Evolutionary conservation across 35 echinoderm and acorn worm species (phyloP).

Genomic region (Strongylocentrotus purpuratus): DNA sequence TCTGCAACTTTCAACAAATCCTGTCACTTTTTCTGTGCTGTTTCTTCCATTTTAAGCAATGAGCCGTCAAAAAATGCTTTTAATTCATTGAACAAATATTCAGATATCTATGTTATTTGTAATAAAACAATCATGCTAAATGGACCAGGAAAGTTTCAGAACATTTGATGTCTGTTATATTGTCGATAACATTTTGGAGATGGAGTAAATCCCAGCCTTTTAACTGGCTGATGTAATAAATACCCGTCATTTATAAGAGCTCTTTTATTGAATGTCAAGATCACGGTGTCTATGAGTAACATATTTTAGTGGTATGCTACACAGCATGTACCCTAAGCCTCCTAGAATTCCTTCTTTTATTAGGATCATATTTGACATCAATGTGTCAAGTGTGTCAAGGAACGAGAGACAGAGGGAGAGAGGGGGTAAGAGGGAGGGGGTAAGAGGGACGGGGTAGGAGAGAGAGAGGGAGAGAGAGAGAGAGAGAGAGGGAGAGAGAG

Average conservation of each 20-base stretch:
- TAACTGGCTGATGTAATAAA: background rate
- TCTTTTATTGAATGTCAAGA: background rate
- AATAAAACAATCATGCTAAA: too few species aligned
- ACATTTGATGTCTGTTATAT: too few species aligned
- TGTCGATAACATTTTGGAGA: too few species aligned
- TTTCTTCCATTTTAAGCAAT: too few species aligned
- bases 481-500: too few species aligned
- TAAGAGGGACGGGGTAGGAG: background rate
- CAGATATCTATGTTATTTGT: too few species aligned
- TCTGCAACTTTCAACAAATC: too few species aligned
- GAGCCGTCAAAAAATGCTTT: too few species aligned
- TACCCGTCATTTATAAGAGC: background rate
- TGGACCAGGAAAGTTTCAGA: too few species aligned
- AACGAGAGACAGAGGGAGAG: background rate
- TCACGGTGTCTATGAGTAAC: background rate
- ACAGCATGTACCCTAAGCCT: background rate
- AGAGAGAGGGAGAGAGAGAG: too few species aligned
- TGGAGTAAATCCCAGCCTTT: background rate
- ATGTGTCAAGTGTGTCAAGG: background rate
- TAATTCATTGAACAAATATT: too few species aligned
- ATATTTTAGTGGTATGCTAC: background rate
- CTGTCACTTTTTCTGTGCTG: too few species aligned
- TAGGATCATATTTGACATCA: background rate
- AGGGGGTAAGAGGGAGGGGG: background rate
- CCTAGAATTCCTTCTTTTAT: background rate